These are phyloP conservation scores for Chymomyza procnemis DNA, from an alignment of 2,888 invertebrate species.

Conservation along the genomic window DNA sequence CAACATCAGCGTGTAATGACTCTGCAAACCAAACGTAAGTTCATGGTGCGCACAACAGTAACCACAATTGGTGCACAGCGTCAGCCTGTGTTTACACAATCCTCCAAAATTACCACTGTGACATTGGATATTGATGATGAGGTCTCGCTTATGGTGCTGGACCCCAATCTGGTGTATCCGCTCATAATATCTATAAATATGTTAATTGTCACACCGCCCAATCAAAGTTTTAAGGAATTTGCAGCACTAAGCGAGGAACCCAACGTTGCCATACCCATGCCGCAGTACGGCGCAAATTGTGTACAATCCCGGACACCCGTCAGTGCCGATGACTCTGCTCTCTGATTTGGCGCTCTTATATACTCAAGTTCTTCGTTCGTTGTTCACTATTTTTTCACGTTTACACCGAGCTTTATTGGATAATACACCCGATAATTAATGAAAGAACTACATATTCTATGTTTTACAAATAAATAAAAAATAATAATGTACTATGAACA, in stretches of 20 bases:
- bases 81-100: slow-evolving; percentile 82
- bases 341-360: slow-evolving; percentile 44
- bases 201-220: slow-evolving; percentile 81
- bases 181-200: slow-evolving; percentile 85
- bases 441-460: neutral
- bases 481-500: too few relatives aligned
- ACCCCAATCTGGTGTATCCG: slow-evolving; percentile 83
- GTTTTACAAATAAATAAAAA: too few relatives aligned
- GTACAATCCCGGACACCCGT: slow-evolving; percentile 61
- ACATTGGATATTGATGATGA: slow-evolving; percentile 84
- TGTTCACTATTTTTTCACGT: slow-evolving; percentile 36
- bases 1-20: slow-evolving; percentile 82
- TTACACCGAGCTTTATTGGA: slow-evolving; percentile 21
- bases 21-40: slow-evolving; percentile 81
- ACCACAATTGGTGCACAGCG: slow-evolving; percentile 84
- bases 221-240: slow-evolving; percentile 71
- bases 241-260: slow-evolving; percentile 63
- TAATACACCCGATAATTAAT: too few relatives aligned
- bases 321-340: slow-evolving; percentile 67
- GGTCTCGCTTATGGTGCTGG: slow-evolving; percentile 80
- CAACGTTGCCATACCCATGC: slow-evolving; percentile 70
- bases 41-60: slow-evolving; percentile 81
- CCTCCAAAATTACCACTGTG: slow-evolving; percentile 82
- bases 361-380: too few relatives aligned
- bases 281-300: slow-evolving; percentile 73